phyloP scores from a whole-genome alignment of 2,113 vertebrate genomes.

The Rhinopomastus cyanomelas region DNA sequence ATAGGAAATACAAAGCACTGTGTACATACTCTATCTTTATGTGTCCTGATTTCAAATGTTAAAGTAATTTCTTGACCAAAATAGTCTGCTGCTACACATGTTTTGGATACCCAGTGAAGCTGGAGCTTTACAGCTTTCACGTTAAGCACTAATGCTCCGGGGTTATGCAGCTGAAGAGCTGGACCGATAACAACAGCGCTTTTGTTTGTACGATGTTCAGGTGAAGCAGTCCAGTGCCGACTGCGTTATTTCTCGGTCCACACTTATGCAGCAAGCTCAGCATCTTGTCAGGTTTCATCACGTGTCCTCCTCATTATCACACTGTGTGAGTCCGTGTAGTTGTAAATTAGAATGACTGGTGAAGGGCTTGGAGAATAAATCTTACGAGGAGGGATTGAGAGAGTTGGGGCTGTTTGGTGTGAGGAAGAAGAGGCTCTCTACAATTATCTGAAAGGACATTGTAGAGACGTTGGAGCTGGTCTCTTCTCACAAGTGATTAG shows the following conservation, averaged over 20 bases:
- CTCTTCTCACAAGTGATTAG: no score
- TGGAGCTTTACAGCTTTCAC: slow-evolving; percentile 49
- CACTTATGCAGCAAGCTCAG: slow-evolving; percentile 60
- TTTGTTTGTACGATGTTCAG: slow-evolving; percentile 54
- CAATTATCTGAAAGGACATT: no score
- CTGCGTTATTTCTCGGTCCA: slow-evolving; percentile 71
- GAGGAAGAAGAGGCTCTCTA: no score
- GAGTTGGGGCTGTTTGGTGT: no score
- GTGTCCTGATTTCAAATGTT: neutral
- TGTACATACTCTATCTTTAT: slow-evolving; percentile 4
- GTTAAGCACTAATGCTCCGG: slow-evolving; percentile 58
- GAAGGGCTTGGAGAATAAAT: no score
- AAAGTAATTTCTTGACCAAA: slow-evolving; percentile 41
- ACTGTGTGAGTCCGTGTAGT: slow-evolving; percentile 17
- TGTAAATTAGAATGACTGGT: slow-evolving; percentile 54
- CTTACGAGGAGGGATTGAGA: no score
- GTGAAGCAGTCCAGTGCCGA: slow-evolving; percentile 62
- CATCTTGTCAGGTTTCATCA: slow-evolving; percentile 65
- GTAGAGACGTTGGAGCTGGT: no score
- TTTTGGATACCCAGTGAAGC: slow-evolving; percentile 30
- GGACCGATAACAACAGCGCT: slow-evolving; percentile 43
- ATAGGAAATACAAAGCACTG: neutral
- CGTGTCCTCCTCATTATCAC: slow-evolving; percentile 56
- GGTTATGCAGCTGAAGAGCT: slow-evolving; percentile 52
- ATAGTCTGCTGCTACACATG: slow-evolving; percentile 35